phyloP scores from a whole-genome alignment of 2,113 vertebrate genomes.

The Pygathrix nemaeus region DNA sequence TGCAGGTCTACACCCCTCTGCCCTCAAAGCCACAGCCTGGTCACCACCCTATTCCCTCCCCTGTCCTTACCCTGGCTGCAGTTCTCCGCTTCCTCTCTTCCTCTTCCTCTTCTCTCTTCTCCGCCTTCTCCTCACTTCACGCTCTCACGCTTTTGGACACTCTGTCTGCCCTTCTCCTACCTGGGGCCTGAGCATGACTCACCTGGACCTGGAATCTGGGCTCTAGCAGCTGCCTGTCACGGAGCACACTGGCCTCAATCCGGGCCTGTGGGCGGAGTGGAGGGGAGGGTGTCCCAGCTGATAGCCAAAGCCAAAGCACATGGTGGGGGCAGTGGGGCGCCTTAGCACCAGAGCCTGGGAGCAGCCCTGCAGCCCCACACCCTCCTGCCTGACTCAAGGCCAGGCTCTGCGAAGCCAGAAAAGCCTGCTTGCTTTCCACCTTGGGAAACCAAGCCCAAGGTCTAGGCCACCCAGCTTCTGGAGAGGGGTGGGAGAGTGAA shows the following conservation, averaged over 20 bases:
- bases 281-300: not conserved
- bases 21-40: not conserved
- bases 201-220: not conserved
- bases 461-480: not conserved
- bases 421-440: no score
- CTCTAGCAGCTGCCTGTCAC: not conserved
- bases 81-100: not conserved
- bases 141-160: not conserved
- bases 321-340: not conserved
- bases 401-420: no score
- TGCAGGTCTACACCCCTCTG: not conserved
- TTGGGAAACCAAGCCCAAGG: not conserved
- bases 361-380: not conserved
- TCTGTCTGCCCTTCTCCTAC: not conserved
- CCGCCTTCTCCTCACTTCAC: not conserved
- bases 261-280: not conserved
- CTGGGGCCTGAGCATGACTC: not conserved
- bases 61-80: fast-evolving
- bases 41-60: not conserved
- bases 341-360: not conserved
- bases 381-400: not conserved
- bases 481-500: not conserved
- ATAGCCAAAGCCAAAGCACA: conserved; percentile 66
- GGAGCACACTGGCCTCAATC: not conserved
- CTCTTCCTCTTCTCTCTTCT: not conserved